Conservation (phyloP, 2,797 vertebrate species). For the Lithobates sylvaticus region DNA sequence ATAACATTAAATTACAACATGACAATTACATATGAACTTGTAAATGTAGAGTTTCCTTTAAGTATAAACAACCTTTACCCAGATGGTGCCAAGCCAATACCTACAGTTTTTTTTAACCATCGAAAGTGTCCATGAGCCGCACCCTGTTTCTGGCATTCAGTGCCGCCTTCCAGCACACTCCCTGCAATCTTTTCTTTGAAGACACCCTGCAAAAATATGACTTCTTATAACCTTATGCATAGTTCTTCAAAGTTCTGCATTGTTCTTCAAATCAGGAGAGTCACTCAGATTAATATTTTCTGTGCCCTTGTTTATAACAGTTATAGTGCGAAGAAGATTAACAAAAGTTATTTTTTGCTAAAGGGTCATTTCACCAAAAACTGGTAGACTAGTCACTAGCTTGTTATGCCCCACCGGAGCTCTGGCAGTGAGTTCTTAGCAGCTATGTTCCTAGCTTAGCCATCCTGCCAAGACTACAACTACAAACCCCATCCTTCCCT, state of each 20-base stretch:
- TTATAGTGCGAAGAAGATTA: too few relatives aligned
- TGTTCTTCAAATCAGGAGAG: not conserved
- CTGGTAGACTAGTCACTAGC: too few relatives aligned
- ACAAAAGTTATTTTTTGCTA: too few relatives aligned
- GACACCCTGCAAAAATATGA: constrained; percentile 16
- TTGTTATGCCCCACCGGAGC: too few relatives aligned
- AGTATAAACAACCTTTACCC: not conserved
- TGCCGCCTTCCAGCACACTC: not conserved
- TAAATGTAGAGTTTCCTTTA: not conserved
- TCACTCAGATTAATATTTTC: too few relatives aligned
- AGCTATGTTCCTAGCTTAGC: too few relatives aligned
- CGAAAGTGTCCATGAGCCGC: constrained; percentile 3
- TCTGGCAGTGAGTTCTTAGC: too few relatives aligned
- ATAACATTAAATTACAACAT: not conserved
- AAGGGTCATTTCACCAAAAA: too few relatives aligned
- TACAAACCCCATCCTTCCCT: too few relatives aligned
- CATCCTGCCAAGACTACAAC: too few relatives aligned
- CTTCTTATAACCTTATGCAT: constrained; percentile 1
- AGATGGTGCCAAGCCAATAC: not conserved
- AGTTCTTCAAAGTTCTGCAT: not conserved
- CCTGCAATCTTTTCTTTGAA: constrained; percentile 21
- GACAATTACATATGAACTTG: not conserved
- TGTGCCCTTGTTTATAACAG: too few relatives aligned
- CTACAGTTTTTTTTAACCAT: not conserved
- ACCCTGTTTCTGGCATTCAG: constrained; percentile 12